These are phyloP conservation scores for Prenolepis imparis DNA, from an alignment of 2,888 invertebrate species.

Conservation along the genomic window DNA sequence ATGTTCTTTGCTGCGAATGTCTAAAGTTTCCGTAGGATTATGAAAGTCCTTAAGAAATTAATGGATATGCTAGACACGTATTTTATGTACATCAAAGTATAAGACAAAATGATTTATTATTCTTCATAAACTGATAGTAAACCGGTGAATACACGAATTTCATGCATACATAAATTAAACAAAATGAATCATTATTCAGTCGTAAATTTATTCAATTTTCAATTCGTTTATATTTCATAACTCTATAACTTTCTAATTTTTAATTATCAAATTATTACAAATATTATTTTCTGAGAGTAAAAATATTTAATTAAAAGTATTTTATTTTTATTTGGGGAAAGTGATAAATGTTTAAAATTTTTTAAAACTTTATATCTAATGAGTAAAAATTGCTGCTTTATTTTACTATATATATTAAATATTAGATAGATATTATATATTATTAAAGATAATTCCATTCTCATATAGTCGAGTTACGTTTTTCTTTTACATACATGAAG, in stretches of 20 bases:
- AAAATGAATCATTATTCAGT: background rate
- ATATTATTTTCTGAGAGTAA: background rate
- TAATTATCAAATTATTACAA: background rate
- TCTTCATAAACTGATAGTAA: background rate
- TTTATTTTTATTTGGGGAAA: background rate
- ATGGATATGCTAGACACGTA: background rate
- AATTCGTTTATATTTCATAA: background rate
- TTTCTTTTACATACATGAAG: background rate
- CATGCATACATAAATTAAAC: background rate
- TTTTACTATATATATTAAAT: background rate
- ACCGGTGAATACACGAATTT: background rate
- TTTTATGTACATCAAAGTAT: background rate
- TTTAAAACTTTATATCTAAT: background rate
- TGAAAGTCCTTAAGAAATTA: slow-evolving; percentile 1
- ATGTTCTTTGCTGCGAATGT: background rate
- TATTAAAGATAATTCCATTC: background rate
- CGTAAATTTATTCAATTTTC: background rate
- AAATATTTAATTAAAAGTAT: background rate
- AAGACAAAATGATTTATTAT: background rate
- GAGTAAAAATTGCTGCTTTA: background rate
- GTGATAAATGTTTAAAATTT: background rate
- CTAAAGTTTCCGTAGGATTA: slow-evolving; percentile 1
- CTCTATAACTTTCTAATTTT: background rate
- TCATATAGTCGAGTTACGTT: background rate
- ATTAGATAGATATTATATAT: background rate